Evolutionary conservation across 2,113 vertebrate species (phyloP).

Genomic region (Leptobrachium ailaonicum): DNA sequence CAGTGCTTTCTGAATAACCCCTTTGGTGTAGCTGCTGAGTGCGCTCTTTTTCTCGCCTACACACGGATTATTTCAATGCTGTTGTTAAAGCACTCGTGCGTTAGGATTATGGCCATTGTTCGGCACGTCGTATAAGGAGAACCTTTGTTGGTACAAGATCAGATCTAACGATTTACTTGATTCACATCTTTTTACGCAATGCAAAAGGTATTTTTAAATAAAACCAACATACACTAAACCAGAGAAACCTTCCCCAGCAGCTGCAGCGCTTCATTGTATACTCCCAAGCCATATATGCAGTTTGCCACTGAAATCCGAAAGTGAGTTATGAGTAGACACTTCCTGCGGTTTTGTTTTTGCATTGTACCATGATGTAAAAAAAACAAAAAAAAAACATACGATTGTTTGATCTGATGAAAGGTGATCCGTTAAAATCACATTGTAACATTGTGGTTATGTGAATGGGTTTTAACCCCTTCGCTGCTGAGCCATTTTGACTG

Average conservation of each 20-base stretch:
- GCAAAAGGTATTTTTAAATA: neutral
- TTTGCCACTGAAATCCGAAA: neutral
- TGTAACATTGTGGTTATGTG: too few species aligned
- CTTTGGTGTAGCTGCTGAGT: too few species aligned
- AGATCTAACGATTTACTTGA: neutral
- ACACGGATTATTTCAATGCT: too few species aligned
- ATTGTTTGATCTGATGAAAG: neutral
- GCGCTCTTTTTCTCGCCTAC: too few species aligned
- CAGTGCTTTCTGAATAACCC: too few species aligned
- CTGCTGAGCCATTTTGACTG: too few species aligned
- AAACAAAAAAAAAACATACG: too few species aligned
- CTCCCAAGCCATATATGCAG: neutral
- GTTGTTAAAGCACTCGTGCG: too few species aligned
- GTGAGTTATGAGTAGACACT: neutral
- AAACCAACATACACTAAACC: neutral
- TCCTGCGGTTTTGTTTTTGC: neutral
- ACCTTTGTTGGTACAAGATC: neutral
- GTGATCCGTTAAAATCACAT: neutral
- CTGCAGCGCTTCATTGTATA: neutral
- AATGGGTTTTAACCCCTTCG: too few species aligned
- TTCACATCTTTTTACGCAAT: neutral
- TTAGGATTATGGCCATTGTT: too few species aligned
- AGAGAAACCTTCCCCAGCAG: neutral
- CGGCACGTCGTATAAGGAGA: neutral
- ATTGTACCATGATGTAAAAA: neutral